phyloP scores from a whole-genome alignment of 2,113 vertebrate genomes.

The Dolichallabes microphthalmus region DNA sequence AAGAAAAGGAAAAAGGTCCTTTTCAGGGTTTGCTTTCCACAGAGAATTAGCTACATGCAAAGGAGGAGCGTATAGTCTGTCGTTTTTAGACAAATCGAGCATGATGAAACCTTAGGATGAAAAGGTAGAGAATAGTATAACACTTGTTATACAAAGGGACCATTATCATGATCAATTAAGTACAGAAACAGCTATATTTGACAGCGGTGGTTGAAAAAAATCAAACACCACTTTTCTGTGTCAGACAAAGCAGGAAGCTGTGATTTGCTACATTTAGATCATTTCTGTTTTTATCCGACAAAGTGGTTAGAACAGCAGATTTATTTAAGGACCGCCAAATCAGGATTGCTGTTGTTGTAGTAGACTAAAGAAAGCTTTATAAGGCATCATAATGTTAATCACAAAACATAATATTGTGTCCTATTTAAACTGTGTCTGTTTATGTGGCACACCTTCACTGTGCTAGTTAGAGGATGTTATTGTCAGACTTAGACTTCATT shows the following conservation, averaged over 20 bases:
- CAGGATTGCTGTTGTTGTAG: slow-evolving; percentile 69
- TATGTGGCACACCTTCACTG: neutral
- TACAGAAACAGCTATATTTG: slow-evolving; percentile 58
- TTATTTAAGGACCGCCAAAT: slow-evolving; percentile 65
- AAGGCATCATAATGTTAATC: slow-evolving; percentile 62
- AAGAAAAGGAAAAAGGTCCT: slow-evolving; percentile 65
- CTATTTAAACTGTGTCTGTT: slow-evolving; percentile 51
- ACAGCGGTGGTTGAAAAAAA: slow-evolving; percentile 61
- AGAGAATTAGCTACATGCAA: slow-evolving; percentile 36
- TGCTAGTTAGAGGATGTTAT: neutral
- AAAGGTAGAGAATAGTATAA: slow-evolving; percentile 36
- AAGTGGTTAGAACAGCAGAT: slow-evolving; percentile 72
- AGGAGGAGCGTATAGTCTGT: slow-evolving; percentile 28
- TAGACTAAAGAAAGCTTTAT: too few species aligned
- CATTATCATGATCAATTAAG: slow-evolving; percentile 54
- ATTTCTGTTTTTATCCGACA: slow-evolving; percentile 65
- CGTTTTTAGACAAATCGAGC: slow-evolving; percentile 39
- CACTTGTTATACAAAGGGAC: slow-evolving; percentile 38
- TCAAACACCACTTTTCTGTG: slow-evolving; percentile 62
- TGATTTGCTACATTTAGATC: slow-evolving; percentile 69
- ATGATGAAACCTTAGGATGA: slow-evolving; percentile 35
- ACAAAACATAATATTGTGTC: slow-evolving; percentile 58
- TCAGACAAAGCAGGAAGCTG: slow-evolving; percentile 66
- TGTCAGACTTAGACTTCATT: neutral
- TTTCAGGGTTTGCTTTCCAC: slow-evolving; percentile 40